These are phyloP conservation scores for Mantis religiosa DNA, from an alignment of 2,888 invertebrate species.

Conservation along the genomic window DNA sequence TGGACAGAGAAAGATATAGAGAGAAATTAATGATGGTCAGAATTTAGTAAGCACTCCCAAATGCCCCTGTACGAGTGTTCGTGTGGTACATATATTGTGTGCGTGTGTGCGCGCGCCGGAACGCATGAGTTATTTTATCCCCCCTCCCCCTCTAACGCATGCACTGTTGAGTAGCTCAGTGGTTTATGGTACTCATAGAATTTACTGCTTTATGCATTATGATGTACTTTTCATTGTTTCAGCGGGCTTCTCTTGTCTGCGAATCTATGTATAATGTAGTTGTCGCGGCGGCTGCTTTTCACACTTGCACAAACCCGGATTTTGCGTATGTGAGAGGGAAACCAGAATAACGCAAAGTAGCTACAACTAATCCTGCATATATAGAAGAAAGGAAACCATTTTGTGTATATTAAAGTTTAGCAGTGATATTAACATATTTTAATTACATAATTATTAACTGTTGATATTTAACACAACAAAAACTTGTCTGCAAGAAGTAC, in stretches of 20 bases:
- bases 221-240: not conserved
- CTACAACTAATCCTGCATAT: not conserved
- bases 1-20: not conserved
- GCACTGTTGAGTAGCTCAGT: not conserved
- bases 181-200: not conserved
- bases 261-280: not conserved
- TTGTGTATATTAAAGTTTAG: too few species aligned
- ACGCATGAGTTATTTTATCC: not conserved
- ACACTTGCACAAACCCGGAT: not conserved
- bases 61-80: not conserved
- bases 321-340: not conserved
- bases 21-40: not conserved
- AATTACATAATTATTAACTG: too few species aligned
- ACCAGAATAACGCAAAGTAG: not conserved
- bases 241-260: not conserved
- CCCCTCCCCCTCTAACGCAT: not conserved
- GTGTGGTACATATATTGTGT: not conserved
- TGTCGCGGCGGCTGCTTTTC: not conserved
- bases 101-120: not conserved
- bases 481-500: too few species aligned
- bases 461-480: too few species aligned
- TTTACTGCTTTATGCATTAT: not conserved
- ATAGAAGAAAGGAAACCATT: not conserved
- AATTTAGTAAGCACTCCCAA: not conserved
- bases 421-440: too few species aligned